Evolutionary conservation across 2,888 invertebrate genomes (phyloP), one percentile per base, ranked within the genome.

Genomic region (Chorisops tibialis): DNA sequence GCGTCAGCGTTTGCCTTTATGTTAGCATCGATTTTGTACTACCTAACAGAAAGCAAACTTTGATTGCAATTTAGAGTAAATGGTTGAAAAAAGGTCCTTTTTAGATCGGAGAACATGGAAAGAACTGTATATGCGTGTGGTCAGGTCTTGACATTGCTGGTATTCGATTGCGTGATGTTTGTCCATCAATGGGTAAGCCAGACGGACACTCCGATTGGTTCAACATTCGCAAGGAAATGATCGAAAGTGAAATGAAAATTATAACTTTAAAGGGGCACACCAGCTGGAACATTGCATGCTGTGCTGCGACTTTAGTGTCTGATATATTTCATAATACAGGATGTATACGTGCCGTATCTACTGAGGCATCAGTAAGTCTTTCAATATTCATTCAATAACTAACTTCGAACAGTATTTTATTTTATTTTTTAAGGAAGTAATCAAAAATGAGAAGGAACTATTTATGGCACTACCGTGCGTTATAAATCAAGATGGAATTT

Each of bases 131-230:
- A 62, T 87, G 93, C 1, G 88, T 94, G 1, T 94, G 94, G 94
- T 93, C 93, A 1, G 88, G 89, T 5, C 92, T 93, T 21, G 92
- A 91, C 74, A 84, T 94, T 3, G 92, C 89, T 2, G 94, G 94
- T 1, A 89, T 92, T 0, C 82, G 86, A 1, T 81, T 94, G 11
- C 81, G 82, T 61, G 88, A 90, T 64, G 70, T 93, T 4, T 84
- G 89, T 72, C 85, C 87, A 2, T 74, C 81, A 19, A 81, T 91
- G 38, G 93, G 92, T 11, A 80, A 83, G 0, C 81, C 81, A 0
- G 75, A 80, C 0, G 93, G 93, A 73, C 76, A 82, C 0, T 91
- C 93, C 73, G 80, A 86, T 52, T 93, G 90, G 89, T 76, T 80
- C 41, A 81, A 85, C 11, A 73, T 91, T 1, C 92, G 93, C 75